Base-by-base conservation (phyloP, 1,140 invertebrate species). In the Colletes latitarsis region DNA sequence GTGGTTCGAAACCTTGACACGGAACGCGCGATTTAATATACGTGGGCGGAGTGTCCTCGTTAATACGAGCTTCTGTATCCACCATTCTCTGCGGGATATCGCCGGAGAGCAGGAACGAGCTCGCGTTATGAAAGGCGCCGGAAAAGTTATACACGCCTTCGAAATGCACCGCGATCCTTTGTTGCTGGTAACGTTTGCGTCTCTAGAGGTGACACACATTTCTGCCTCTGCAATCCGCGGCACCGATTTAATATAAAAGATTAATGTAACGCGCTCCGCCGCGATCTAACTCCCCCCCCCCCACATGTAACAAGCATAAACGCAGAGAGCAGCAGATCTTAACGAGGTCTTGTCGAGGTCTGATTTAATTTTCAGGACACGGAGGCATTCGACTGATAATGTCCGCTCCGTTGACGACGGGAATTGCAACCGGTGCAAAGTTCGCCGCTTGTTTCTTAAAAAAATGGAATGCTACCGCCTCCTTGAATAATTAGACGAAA, bases 331-430 rank as follows among this genome's bases (percentile, higher is more conserved):
- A 12, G 8, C 49, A 9, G 49, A 12, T 49, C 68, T 66, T 85
- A 85, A 85, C 84, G 84, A 85, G 58, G 68, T 81, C 84, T 85
- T 75, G 78, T 82, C 74, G 73, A 84, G 69, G 69, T 70, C 76
- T 85, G 84, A 84, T 84, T 84, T 85, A 82, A 85, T 85, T 85
- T 85, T 77, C 84, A 64, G 78, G 83, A 46, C 78, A 53, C 73
- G 55, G 53, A 82, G 30, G 55, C 77, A 67, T 73, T 83, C 81
- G 62, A 66, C 58, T 58, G 77, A 79, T 79, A 79, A 79, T 58
- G 19, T 60, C 21, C 52, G 69, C 49, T 17, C 19, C 58, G 60
- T 17, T 15, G 60, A 15, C 9, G 58, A 64, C 62, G 49, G 64
- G 77, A 55, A 57, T 17, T 6, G 41, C 49, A 43, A 39, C 60